Base-by-base conservation (phyloP, 2,113 vertebrate species). In the Megatriorchis doriae region DNA sequence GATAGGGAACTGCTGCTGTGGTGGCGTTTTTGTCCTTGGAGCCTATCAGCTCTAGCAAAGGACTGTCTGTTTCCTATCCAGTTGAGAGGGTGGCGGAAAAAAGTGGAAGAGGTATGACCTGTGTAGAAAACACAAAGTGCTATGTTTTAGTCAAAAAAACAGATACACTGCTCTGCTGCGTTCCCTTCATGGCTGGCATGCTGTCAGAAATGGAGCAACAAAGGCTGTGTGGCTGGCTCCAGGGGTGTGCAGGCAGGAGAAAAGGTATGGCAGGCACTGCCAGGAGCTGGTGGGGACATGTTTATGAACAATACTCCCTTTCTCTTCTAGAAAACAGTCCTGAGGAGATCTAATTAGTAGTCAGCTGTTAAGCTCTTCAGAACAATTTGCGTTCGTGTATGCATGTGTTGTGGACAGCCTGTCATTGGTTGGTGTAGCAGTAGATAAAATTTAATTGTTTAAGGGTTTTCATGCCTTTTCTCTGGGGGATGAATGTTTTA, bases 1-100 rank as follows among this genome's bases (percentile, higher is more conserved):
- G 79, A 73, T 90, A 85, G 92, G 94, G 92, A 95, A 55, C 59
- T 87, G 87, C 91, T 96, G 88, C 96, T 92, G 92, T 77, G 66
- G 73, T 11, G 88, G 88, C 20, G 1, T 81, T 94, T 94, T 79
- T 94, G 88, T 93, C 95, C 96, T 96, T 96, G 94, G 88, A 93
- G 71, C 91, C 92, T 50, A 36, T 71, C 74, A 43, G 63, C 78
- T 89, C 53, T 18, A 70, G 50, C 58, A 58, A 56, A 80, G 94
- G 80, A 38, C 77, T 85, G 66, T 16, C 61, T 70, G 38, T 68
- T 91, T 95, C 66, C 83, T 56, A 14, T 65, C 65, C 82, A 56
- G 7, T 26, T 47, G 72, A 78, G 77, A 87, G 55, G 16, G 50
- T 27, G 62, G 73, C 0, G 0, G 71, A 20, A 75, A 72, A 53